These are phyloP conservation scores for Muscidifurax raptorellus DNA, from an alignment of 1,140 invertebrate genomes.

Conservation along the genomic window DNA sequence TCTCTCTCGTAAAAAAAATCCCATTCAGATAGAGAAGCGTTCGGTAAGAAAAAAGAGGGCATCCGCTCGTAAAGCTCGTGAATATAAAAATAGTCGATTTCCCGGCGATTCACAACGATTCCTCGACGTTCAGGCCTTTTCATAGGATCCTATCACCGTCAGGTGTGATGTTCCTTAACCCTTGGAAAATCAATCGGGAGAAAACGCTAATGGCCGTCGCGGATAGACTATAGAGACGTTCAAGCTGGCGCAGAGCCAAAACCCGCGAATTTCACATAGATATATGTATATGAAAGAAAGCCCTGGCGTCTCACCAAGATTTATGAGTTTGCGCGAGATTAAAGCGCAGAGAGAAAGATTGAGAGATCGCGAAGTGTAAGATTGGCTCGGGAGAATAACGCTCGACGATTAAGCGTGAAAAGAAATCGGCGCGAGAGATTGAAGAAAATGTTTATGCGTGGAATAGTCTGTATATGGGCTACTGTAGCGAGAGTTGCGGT, in stretches of 20 bases:
- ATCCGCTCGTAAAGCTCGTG: background rate
- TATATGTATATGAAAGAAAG: slow-evolving; percentile 40
- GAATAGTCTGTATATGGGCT: background rate
- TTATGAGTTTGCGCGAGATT: slow-evolving; percentile 53
- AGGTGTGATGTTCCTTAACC: background rate
- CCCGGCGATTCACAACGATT: background rate
- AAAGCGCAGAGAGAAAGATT: slow-evolving; percentile 15
- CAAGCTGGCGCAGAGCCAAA: slow-evolving; percentile 51
- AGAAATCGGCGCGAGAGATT: background rate
- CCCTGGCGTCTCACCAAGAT: slow-evolving; percentile 54
- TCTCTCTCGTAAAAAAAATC: background rate
- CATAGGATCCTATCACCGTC: background rate
- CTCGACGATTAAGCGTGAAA: background rate
- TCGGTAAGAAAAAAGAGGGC: background rate
- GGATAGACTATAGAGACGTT: background rate
- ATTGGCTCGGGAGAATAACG: background rate
- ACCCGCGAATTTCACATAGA: slow-evolving; percentile 46
- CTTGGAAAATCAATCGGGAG: slow-evolving; percentile 10
- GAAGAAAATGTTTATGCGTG: background rate
- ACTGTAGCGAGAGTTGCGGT: too few relatives aligned
- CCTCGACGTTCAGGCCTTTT: background rate
- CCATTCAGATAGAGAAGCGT: background rate
- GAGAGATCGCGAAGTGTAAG: background rate
- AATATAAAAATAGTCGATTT: background rate
- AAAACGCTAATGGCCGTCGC: slow-evolving; percentile 3